Base-by-base conservation (phyloP, 30 jellyfish, hydroid and myxozoan genomes). In the Aurelia aurita complex sp. Pacific region DNA sequence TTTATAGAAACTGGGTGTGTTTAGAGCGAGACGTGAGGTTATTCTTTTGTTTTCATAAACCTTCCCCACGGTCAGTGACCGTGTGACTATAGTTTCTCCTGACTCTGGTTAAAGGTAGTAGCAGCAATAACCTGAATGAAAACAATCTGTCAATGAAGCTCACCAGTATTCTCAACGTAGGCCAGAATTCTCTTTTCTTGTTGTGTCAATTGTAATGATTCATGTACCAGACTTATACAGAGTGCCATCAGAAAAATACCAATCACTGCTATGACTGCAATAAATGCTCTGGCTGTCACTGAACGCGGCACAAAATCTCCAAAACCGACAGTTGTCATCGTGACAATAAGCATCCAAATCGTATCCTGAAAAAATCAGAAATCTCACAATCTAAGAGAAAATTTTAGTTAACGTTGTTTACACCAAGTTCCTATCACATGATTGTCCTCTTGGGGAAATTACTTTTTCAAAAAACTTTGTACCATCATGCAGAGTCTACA, bases 301-400 rank as follows among this genome's bases (percentile, higher is more conserved):
- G 98, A 66, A n/a, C 77, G 51, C 5, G 98, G 98, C 29, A 91
- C 89, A 59, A 80, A 76, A 53, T 91, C 98, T 4, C 98, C 98
- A 63, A 91, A 91, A 3, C 98, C 98, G 43, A 91, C 98, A 14
- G 98, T 91, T 63, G 98, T 91, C 98, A 91, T 91, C 35, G 98
- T 91, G 5, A 91, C 94, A 35, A 91, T 76, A 73, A 91, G 73
- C 98, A 91, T 91, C 98, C 98, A 91, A 51, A 85, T 82, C 17
- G 98, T 91, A 64, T 91, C 98, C 98, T 91, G 79, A 34, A 53
- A 52, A 13, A 5, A 19, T 5, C 0, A 4, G 15, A 46, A 46
- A 46, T 46, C 12, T 43, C 54, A 43, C 54, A 0, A 23, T 23
- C 29, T 23, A 23, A 23, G 0, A 23, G 29, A 23, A 23, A 23